These are phyloP conservation scores for Euwallacea similis DNA, from an alignment of 1,140 invertebrate genomes.

Conservation along the genomic window DNA sequence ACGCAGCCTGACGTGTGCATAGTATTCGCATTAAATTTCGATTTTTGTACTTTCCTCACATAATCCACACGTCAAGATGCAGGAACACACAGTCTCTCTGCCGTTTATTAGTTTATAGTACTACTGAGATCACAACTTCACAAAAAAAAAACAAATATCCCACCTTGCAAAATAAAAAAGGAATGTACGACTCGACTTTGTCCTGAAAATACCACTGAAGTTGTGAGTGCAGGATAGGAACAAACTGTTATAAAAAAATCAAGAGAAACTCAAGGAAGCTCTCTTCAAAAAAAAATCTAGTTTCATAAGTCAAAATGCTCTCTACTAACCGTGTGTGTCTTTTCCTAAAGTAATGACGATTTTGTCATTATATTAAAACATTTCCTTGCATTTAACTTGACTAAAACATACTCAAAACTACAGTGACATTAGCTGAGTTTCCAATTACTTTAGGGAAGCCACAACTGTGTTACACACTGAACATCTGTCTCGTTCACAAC, in stretches of 20 bases:
- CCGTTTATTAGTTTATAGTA: too few species aligned
- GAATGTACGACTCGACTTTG: background rate
- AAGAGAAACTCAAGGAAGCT: too few species aligned
- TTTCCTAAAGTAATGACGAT: too few species aligned
- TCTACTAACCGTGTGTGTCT: slow-evolving; percentile 10
- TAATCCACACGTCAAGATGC: too few species aligned
- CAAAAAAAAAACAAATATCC: too few species aligned
- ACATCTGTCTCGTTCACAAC: slow-evolving; percentile 31
- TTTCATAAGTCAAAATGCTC: slow-evolving; percentile 6
- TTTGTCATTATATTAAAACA: too few species aligned
- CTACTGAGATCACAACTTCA: too few species aligned
- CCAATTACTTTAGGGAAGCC: slow-evolving; percentile 17
- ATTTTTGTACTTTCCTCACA: too few species aligned
- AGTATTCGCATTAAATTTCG: too few species aligned
- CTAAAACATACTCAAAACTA: slow-evolving; percentile 7
- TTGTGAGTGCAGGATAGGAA: background rate
- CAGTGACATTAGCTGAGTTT: background rate
- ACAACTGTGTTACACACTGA: slow-evolving; percentile 23
- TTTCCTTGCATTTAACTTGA: background rate
- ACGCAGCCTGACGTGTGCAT: too few species aligned
- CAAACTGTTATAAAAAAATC: slow-evolving; percentile 8
- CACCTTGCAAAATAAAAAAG: background rate
- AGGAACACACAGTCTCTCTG: too few species aligned
- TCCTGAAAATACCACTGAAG: background rate
- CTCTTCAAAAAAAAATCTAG: slow-evolving; percentile 2